Percentiles rank a stretch among this genome's conserved stretches.
Conservation (phyloP, 2,113 vertebrate species). For the Phodopus roborovskii region DNA sequence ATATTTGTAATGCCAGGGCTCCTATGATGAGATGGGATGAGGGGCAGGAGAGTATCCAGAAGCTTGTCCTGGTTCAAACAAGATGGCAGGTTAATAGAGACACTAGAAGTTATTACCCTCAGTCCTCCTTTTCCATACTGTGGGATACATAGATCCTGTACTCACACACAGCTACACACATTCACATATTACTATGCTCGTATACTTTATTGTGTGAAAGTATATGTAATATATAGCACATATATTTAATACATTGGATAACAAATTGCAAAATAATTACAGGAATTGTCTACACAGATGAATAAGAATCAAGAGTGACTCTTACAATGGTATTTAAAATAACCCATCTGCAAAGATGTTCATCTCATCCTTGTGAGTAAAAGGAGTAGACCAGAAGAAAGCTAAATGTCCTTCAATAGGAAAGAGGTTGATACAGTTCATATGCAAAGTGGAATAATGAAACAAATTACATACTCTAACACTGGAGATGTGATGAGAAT, state of each 20-base stretch:
- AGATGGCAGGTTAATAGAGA: neutral
- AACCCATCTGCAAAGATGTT: neutral
- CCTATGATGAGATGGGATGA: neutral
- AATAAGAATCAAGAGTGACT: neutral
- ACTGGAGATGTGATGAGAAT: neutral
- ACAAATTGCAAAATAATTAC: neutral
- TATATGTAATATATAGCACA: neutral
- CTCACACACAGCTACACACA: neutral
- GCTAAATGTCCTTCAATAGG: neutral
- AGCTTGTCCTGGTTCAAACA: neutral
- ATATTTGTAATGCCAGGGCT: neutral
- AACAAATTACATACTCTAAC: neutral
- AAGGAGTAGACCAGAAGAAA: neutral
- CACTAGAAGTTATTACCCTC: neutral
- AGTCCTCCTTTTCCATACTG: neutral
- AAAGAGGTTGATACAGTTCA: slow-evolving; percentile 9
- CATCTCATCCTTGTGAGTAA: neutral
- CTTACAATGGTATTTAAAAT: slow-evolving; percentile 34
- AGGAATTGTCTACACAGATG: neutral
- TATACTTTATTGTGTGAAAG: neutral
- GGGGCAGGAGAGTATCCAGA: neutral
- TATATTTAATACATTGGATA: neutral
- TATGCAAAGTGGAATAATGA: neutral
- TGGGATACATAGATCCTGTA: neutral
- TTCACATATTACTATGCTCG: neutral